These are phyloP conservation scores for Eremobia ochroleuca DNA, from an alignment of 2,888 invertebrate species.

Conservation along the genomic window DNA sequence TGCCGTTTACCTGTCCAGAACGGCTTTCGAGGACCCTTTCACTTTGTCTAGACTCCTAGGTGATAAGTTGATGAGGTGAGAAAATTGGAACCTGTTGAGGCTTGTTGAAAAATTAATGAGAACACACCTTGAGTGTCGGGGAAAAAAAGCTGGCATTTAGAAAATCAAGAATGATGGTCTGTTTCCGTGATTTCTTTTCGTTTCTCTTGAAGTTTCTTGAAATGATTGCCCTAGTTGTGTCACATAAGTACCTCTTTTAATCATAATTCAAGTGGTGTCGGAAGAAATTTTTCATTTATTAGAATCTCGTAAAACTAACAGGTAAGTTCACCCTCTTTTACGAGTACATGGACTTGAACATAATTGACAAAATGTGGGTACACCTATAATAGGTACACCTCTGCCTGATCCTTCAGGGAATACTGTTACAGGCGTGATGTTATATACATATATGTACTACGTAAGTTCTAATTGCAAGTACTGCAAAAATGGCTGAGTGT, in stretches of 20 bases:
- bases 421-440: not conserved
- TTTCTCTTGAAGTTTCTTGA: slow-evolving; percentile 21
- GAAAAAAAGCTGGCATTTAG: slow-evolving; percentile 40
- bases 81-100: slow-evolving; percentile 53
- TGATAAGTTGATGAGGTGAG: slow-evolving; percentile 62
- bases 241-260: not conserved
- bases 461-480: not conserved
- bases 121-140: slow-evolving; percentile 3
- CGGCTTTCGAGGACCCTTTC: slow-evolving; percentile 66
- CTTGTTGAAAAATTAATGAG: slow-evolving; percentile 58
- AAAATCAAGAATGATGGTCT: slow-evolving; percentile 19
- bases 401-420: not conserved
- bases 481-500: not conserved
- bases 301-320: no score
- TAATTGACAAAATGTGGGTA: not conserved
- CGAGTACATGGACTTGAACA: not conserved
- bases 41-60: slow-evolving; percentile 41
- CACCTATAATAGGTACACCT: not conserved
- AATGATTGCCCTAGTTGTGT: not conserved
- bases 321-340: not conserved
- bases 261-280: not conserved
- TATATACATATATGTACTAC: not conserved
- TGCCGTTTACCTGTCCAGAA: slow-evolving; percentile 55
- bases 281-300: not conserved
- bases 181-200: slow-evolving; percentile 27